Evolutionary conservation across 2,113 vertebrate species (phyloP).

Genomic region (Ornithorhynchus anatinus): DNA sequence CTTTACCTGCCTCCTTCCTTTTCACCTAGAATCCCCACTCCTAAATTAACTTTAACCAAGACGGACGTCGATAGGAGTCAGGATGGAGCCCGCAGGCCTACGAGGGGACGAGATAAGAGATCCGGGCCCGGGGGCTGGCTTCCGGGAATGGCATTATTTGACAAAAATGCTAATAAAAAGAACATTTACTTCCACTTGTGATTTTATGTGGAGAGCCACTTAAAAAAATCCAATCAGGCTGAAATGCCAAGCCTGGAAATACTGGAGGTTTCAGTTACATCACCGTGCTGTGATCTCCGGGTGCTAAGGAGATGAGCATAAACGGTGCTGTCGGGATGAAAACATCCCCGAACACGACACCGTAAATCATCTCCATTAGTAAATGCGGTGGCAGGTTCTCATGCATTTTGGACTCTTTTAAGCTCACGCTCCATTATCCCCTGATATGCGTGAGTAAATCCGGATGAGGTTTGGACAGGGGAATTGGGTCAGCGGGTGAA

Average conservation of each 20-base stretch:
- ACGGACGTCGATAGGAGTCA: too few species aligned
- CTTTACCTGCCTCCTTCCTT: too few species aligned
- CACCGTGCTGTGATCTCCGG: neutral
- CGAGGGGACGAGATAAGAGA: slow-evolving; percentile 48
- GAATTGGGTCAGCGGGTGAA: neutral
- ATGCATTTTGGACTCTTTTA: slow-evolving; percentile 30
- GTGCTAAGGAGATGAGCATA: slow-evolving; percentile 21
- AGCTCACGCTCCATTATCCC: neutral
- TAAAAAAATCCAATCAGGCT: slow-evolving; percentile 5
- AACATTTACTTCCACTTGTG: neutral
- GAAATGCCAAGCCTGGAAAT: neutral
- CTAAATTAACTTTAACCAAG: slow-evolving; percentile 24
- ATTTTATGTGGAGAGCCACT: neutral
- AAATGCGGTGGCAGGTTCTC: slow-evolving; percentile 6
- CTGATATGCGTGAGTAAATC: neutral
- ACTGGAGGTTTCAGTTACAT: neutral
- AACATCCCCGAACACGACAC: slow-evolving; percentile 2
- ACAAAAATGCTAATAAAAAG: slow-evolving; percentile 43
- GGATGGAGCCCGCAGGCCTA: slow-evolving; percentile 6
- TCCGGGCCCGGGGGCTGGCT: slow-evolving; percentile 31
- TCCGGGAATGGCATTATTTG: slow-evolving; percentile 43
- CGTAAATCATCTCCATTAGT: slow-evolving; percentile 36
- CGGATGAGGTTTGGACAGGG: neutral
- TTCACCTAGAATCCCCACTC: too few species aligned
- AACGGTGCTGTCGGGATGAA: slow-evolving; percentile 16